These are phyloP conservation scores for Embidobia sp. DNA, from an alignment of 2,888 invertebrate genomes.

Conservation along the genomic window DNA sequence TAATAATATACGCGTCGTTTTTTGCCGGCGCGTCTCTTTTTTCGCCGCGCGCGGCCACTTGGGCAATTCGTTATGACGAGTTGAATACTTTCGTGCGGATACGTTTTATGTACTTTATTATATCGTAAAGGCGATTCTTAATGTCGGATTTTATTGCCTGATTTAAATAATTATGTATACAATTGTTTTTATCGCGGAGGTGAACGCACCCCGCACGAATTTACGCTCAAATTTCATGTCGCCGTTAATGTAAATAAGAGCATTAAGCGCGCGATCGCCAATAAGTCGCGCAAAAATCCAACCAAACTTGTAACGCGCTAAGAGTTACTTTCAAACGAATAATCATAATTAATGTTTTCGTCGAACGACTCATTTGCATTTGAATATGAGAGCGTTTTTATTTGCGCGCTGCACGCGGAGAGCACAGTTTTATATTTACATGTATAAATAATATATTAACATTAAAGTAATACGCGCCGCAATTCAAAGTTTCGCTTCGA, in stretches of 20 bases:
- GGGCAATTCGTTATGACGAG: conserved; percentile 55
- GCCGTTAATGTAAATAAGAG: too few relatives aligned
- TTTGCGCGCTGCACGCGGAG: not conserved
- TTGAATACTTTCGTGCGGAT: conserved; percentile 49
- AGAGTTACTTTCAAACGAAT: conserved; percentile 37
- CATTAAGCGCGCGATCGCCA: too few relatives aligned
- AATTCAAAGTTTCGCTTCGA: conserved; percentile 21
- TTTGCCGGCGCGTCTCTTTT: not conserved
- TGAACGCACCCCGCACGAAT: conserved; percentile 36
- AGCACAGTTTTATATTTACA: conserved; percentile 16
- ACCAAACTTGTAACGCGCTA: conserved; percentile 8
- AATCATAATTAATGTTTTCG: conserved; percentile 47
- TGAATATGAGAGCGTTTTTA: conserved; percentile 27
- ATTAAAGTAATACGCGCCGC: conserved; percentile 27
- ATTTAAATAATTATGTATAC: conserved; percentile 56
- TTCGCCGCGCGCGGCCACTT: conserved; percentile 14
- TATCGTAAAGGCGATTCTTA: conserved; percentile 51
- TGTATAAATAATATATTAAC: conserved; percentile 41
- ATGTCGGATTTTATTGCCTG: conserved; percentile 49
- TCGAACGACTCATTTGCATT: conserved; percentile 41
- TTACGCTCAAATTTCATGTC: conserved; percentile 9
- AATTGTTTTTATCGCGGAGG: conserved; percentile 52
- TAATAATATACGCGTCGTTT: conserved; percentile 49
- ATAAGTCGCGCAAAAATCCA: conserved; percentile 3
- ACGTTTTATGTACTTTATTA: conserved; percentile 55